A percentile compares a stretch with the other conserved stretches of the same genome.
phyloP scores from a whole-genome alignment of 2,888 invertebrate species.

The Rutpela maculata region DNA sequence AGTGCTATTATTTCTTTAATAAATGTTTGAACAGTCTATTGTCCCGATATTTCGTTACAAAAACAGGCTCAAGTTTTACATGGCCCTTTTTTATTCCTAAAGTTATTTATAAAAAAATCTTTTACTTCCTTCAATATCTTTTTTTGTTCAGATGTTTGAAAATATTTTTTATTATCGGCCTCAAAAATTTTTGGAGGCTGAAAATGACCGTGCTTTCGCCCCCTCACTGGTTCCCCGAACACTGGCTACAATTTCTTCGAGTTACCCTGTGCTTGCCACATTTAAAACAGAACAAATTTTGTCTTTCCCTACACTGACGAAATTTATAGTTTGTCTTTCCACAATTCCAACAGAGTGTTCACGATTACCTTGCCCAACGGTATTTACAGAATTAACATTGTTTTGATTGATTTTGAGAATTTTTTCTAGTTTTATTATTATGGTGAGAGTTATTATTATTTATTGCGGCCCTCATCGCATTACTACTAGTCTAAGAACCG shows the following conservation, averaged over 20 bases:
- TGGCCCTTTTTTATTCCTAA: too few relatives aligned
- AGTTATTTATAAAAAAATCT: too few relatives aligned
- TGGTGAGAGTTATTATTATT: too few relatives aligned
- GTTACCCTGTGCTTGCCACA: slow-evolving; percentile 28
- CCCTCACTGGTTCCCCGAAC: slow-evolving; percentile 40
- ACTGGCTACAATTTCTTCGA: slow-evolving; percentile 10
- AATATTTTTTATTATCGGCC: neutral
- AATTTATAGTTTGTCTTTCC: slow-evolving; percentile 21
- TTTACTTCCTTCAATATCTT: neutral
- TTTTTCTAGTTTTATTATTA: too few relatives aligned
- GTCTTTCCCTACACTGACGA: slow-evolving; percentile 1
- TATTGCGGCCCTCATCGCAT: too few relatives aligned
- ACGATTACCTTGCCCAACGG: neutral
- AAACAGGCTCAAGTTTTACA: neutral
- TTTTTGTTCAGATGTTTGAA: neutral
- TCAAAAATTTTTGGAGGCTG: slow-evolving; percentile 14
- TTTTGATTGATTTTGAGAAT: neutral
- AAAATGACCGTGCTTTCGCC: slow-evolving; percentile 8
- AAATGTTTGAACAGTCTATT: slow-evolving; percentile 38
- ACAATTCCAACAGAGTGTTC: slow-evolving; percentile 29
- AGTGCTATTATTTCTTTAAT: slow-evolving; percentile 10
- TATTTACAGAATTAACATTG: neutral
- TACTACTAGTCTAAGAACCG: neutral
- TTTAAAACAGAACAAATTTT: slow-evolving; percentile 40
- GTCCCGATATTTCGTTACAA: slow-evolving; percentile 11